Percentiles rank a stretch among this genome's conserved stretches.
Evolutionary conservation across 2,888 invertebrate species (phyloP).

Genomic region (Danaus chrysippus): DNA sequence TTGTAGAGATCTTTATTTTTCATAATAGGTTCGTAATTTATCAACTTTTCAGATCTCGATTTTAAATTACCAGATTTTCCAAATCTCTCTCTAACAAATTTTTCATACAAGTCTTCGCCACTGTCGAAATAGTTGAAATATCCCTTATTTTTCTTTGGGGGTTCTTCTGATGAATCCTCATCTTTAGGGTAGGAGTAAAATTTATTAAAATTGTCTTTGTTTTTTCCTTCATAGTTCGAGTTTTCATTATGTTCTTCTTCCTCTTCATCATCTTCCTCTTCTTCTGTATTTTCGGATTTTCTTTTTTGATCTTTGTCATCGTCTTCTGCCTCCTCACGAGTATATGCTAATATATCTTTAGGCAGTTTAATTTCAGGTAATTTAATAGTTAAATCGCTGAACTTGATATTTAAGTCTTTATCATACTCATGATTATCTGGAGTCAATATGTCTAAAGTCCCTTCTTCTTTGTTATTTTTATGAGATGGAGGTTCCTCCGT

Average conservation of each 20-base stretch:
- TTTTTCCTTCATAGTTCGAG: slow-evolving; percentile 19
- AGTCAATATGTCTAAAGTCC: slow-evolving; percentile 46
- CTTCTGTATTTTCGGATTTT: slow-evolving; percentile 44
- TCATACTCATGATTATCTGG: slow-evolving; percentile 52
- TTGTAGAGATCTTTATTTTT: slow-evolving; percentile 53
- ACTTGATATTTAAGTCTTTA: slow-evolving; percentile 63
- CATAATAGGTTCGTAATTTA: slow-evolving; percentile 37
- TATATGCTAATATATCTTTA: slow-evolving; percentile 63
- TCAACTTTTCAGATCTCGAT: slow-evolving; percentile 55
- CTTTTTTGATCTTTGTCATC: slow-evolving; percentile 37
- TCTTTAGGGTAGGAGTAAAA: slow-evolving; percentile 32
- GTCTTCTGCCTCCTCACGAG: slow-evolving; percentile 45
- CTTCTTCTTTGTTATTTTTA: slow-evolving; percentile 40
- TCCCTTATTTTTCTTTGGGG: slow-evolving; percentile 36
- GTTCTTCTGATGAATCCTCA: slow-evolving; percentile 24
- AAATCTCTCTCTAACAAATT: slow-evolving; percentile 70
- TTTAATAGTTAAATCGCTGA: slow-evolving; percentile 62
- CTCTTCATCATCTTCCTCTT: slow-evolving; percentile 37
- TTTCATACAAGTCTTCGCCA: slow-evolving; percentile 66
- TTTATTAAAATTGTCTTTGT: slow-evolving; percentile 33
- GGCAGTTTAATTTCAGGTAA: slow-evolving; percentile 72
- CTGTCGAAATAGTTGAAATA: slow-evolving; percentile 36
- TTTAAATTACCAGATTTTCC: slow-evolving; percentile 60
- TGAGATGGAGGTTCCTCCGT: slow-evolving; percentile 27
- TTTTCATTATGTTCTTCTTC: slow-evolving; percentile 3